These are phyloP conservation scores for Cisticola juncidis DNA, from an alignment of 2,113 vertebrate species.

Conservation along the genomic window DNA sequence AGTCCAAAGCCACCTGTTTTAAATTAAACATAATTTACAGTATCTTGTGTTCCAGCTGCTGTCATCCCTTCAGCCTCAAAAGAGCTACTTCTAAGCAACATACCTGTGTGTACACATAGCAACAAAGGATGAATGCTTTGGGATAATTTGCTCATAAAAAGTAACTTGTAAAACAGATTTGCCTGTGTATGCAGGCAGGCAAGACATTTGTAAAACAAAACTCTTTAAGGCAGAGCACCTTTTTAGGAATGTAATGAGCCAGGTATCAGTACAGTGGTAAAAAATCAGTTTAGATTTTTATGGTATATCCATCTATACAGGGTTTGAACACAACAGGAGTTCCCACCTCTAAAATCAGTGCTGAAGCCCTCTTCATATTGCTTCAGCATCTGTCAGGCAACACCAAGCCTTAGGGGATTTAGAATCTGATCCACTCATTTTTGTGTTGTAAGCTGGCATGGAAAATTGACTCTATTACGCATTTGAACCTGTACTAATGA, in stretches of 20 bases:
- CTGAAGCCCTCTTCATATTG: not conserved
- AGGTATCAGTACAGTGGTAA: not conserved
- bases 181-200: not conserved
- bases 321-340: not conserved
- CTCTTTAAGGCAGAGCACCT: not conserved
- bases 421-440: not conserved
- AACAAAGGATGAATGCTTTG: not conserved
- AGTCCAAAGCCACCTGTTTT: not conserved
- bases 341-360: not conserved
- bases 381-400: not conserved
- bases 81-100: not conserved
- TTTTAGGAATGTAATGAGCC: not conserved
- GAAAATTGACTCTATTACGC: not conserved
- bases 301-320: not conserved
- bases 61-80: not conserved
- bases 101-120: not conserved
- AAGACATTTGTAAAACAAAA: not conserved
- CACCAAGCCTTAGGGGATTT: not conserved
- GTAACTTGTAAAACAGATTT: not conserved
- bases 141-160: not conserved
- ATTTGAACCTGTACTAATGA: not conserved
- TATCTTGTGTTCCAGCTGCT: not conserved
- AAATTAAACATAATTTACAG: not conserved
- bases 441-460: not conserved
- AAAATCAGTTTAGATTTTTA: not conserved